Evolutionary conservation across 2,888 invertebrate species (phyloP).

Genomic region (Limnephilus marmoratus): DNA sequence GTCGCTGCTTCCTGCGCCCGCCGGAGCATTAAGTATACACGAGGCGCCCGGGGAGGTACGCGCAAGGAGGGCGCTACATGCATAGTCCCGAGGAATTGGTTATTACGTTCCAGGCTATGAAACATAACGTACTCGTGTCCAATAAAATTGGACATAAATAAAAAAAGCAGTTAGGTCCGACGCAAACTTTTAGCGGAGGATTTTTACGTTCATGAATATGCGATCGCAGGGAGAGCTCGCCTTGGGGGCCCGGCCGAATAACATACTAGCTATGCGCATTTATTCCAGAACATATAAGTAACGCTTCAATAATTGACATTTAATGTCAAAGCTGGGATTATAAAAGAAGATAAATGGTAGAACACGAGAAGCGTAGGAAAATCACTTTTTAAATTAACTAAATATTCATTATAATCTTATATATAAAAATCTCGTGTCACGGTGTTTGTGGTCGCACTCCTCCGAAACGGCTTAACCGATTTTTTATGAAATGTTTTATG

Average conservation of each 20-base stretch:
- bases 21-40: background rate
- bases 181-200: conserved; percentile 41
- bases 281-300: conserved; percentile 23
- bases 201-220: conserved; percentile 62
- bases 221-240: conserved; percentile 46
- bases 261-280: conserved; percentile 63
- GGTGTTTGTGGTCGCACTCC: no score
- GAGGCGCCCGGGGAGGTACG: background rate
- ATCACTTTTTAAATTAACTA: background rate
- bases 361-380: background rate
- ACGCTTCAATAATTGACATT: conserved; percentile 69
- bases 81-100: conserved; percentile 29
- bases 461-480: no score
- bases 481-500: no score
- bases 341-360: conserved; percentile 15
- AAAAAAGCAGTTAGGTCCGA: conserved; percentile 50
- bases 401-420: background rate
- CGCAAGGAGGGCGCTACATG: background rate
- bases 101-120: conserved; percentile 51
- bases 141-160: conserved; percentile 62
- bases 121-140: conserved; percentile 59
- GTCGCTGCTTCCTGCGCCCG: background rate
- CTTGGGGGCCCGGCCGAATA: conserved; percentile 67
- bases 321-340: conserved; percentile 66
- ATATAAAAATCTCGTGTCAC: no score